Conservation (phyloP, 64 coral and sea anemone genomes). For the Cladopsammia gracilis region DNA sequence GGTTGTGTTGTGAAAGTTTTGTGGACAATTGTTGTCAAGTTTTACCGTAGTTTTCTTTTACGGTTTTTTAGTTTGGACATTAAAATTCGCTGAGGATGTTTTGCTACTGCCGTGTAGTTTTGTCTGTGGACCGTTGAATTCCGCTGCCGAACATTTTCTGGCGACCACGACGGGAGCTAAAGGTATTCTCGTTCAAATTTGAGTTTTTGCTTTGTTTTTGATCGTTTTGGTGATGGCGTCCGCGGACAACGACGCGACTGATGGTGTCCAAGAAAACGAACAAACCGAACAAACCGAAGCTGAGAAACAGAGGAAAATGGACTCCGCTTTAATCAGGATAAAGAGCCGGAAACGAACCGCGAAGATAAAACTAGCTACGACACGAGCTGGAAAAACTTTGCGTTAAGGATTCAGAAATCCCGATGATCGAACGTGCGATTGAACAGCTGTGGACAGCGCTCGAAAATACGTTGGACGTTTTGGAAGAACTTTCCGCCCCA, state of each 20-base stretch:
- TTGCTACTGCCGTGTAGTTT: no score
- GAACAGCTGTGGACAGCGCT: slow-evolving; percentile 17
- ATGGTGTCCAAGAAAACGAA: no score
- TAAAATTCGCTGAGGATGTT: no score
- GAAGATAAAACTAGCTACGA: background rate
- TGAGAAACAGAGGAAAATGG: background rate
- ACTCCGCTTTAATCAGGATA: background rate
- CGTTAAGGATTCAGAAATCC: slow-evolving; percentile 18
- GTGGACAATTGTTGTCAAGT: no score
- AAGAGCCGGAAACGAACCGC: background rate
- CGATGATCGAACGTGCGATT: slow-evolving; percentile 17
- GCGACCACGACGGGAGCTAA: background rate
- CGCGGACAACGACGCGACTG: no score
- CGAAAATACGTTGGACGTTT: background rate
- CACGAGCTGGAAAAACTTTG: background rate
- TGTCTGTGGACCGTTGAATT: no score
- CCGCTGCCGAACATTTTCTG: slow-evolving; percentile 20
- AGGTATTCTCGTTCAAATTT: background rate
- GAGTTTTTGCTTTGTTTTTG: no score
- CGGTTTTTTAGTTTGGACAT: no score
- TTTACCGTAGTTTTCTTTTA: no score
- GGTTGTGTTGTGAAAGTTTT: no score
- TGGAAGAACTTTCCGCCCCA: slow-evolving; percentile 51
- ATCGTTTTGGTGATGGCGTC: no score
- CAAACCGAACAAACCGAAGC: background rate